Conservation (phyloP, 2,888 invertebrate genomes). For the Parasteatoda lunata region DNA sequence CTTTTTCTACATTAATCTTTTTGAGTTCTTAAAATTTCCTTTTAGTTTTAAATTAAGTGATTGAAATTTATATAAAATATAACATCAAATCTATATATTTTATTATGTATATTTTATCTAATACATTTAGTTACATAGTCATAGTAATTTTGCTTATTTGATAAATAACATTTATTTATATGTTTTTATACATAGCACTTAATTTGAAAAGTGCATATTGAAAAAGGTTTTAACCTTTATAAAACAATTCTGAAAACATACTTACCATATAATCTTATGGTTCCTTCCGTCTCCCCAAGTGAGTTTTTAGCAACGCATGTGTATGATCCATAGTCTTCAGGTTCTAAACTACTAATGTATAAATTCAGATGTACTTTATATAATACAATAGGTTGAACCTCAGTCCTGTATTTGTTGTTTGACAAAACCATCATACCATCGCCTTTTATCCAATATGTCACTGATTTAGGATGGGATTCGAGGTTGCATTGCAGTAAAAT, state of each 20-base stretch:
- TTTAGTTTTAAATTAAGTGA: too few species aligned
- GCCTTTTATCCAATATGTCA: constrained; percentile 81
- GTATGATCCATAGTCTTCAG: constrained; percentile 91
- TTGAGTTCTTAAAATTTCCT: too few species aligned
- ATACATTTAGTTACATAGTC: too few species aligned
- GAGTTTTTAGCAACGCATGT: constrained; percentile 95
- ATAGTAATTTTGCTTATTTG: too few species aligned
- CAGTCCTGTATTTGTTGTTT: constrained; percentile 72
- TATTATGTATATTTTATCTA: too few species aligned
- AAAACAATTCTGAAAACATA: not conserved
- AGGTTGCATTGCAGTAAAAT: constrained; percentile 94
- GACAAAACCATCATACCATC: not conserved
- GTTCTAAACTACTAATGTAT: constrained; percentile 86
- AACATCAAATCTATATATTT: too few species aligned
- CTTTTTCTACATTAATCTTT: too few species aligned
- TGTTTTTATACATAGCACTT: not conserved
- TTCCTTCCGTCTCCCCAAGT: constrained; percentile 93
- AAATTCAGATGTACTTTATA: constrained; percentile 92
- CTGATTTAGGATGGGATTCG: constrained; percentile 91
- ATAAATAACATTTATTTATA: too few species aligned
- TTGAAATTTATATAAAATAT: too few species aligned
- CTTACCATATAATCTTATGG: constrained; percentile 86
- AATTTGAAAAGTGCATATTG: not conserved
- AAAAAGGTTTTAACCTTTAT: too few species aligned
- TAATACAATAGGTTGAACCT: constrained; percentile 75